Evolutionary conservation across 2,113 vertebrate species (phyloP).

Genomic region (Chamaea fasciata): DNA sequence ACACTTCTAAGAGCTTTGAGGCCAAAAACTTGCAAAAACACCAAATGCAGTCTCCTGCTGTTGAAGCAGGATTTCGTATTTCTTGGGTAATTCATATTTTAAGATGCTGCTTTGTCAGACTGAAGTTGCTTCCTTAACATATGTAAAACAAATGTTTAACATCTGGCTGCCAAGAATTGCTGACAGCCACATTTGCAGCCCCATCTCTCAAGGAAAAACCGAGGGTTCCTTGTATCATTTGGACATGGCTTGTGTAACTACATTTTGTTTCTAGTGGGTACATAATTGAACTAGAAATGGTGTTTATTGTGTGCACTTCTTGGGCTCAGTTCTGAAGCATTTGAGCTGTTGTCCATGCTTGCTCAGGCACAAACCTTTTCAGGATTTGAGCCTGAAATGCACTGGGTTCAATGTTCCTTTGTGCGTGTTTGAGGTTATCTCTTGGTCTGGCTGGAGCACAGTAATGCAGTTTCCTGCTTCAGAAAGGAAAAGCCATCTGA

Average conservation of each 20-base stretch:
- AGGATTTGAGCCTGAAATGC: background rate
- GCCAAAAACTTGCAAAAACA: background rate
- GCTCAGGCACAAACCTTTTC: background rate
- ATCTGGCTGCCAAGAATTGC: background rate
- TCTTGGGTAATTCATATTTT: background rate
- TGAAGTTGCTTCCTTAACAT: background rate
- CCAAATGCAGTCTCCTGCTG: background rate
- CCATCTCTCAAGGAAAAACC: background rate
- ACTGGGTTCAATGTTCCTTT: fast-evolving
- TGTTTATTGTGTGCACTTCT: background rate
- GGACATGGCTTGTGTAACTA: background rate
- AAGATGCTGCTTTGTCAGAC: background rate
- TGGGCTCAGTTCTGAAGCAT: background rate
- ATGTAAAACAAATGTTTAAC: background rate
- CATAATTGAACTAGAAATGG: background rate
- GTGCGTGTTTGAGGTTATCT: background rate
- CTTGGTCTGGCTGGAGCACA: background rate
- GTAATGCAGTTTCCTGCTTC: background rate
- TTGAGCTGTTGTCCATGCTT: fast-evolving
- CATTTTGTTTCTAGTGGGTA: background rate
- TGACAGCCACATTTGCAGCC: background rate
- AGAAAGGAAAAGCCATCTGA: background rate
- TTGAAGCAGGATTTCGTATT: background rate
- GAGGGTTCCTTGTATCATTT: background rate
- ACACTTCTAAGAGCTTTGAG: background rate